Evolutionary conservation across 2,797 vertebrate genomes (phyloP).

Genomic region (Coregonus sp.): DNA sequence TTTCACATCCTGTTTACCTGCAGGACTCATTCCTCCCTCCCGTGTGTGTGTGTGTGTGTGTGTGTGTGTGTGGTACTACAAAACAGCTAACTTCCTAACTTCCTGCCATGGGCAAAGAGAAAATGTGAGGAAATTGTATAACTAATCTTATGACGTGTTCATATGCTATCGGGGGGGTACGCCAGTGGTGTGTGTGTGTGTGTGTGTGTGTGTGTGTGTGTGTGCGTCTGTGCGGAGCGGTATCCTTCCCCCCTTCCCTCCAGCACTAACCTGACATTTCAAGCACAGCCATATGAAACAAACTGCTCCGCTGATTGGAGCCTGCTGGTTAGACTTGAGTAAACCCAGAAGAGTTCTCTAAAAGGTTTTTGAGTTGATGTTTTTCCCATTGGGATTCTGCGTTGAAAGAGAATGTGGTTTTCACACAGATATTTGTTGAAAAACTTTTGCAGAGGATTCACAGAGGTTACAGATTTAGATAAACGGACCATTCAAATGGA

Average conservation of each 20-base stretch:
- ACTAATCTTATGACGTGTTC: no score
- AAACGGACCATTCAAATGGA: neutral
- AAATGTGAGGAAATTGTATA: no score
- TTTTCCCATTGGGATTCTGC: conserved; percentile 56
- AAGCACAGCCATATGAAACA: conserved; percentile 55
- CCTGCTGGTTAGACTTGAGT: conserved; percentile 48
- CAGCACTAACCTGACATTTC: conserved; percentile 66
- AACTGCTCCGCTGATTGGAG: conserved; percentile 49
- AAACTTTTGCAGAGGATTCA: neutral
- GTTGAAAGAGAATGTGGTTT: neutral
- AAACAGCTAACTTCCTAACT: no score
- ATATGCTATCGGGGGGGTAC: no score
- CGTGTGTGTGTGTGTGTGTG: neutral
- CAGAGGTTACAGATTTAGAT: neutral
- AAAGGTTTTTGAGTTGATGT: conserved; percentile 29
- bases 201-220: no score
- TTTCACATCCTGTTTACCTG: conserved; percentile 70
- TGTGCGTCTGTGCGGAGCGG: conserved; percentile 41
- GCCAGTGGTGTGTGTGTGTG: no score
- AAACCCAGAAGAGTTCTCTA: conserved; percentile 35
- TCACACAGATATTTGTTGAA: neutral
- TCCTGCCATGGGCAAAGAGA: no score
- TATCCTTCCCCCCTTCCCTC: conserved; percentile 36
- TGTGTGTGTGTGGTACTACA: no score
- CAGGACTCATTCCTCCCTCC: conserved; percentile 44